Conservation (phyloP, 2,797 vertebrate species). For the Ptychadena robeensis region DNA sequence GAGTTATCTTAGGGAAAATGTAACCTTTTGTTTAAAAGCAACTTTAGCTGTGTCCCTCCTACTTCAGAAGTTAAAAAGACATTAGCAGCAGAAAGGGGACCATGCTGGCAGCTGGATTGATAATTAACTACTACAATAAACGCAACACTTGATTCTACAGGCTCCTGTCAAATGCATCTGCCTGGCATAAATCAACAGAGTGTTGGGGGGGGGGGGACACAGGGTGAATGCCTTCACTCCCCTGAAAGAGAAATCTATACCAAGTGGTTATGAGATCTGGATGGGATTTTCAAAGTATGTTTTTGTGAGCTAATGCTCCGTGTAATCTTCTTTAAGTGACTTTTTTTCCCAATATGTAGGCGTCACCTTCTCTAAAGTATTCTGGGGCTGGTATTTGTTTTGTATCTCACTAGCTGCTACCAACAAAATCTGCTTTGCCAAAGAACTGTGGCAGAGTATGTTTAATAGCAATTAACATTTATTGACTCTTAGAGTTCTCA, state of each 20-base stretch:
- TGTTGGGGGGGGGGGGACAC: conserved; percentile 58
- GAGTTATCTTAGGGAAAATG: conserved; percentile 25
- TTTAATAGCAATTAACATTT: conserved; percentile 12
- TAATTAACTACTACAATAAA: conserved; percentile 80
- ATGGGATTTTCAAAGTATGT: conserved; percentile 20
- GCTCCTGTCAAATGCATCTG: conserved; percentile 84
- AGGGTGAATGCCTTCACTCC: conserved; percentile 46
- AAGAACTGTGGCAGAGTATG: not conserved
- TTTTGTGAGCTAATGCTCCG: conserved; percentile 25
- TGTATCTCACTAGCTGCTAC: too few species aligned
- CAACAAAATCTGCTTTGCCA: not conserved
- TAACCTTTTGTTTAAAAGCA: conserved; percentile 49
- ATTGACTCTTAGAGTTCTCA: conserved; percentile 9
- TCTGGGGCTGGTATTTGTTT: not conserved
- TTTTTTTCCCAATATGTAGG: conserved; percentile 9
- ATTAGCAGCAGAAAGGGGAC: conserved; percentile 72
- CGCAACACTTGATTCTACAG: conserved; percentile 83
- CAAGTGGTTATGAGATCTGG: conserved; percentile 35
- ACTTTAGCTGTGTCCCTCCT: conserved; percentile 39
- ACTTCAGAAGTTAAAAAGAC: conserved; percentile 67
- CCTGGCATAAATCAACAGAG: conserved; percentile 81
- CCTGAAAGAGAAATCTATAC: conserved; percentile 35
- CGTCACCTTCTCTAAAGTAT: conserved; percentile 18
- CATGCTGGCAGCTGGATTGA: conserved; percentile 64
- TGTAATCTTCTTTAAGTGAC: conserved; percentile 44